These are phyloP conservation scores for Crotalus tigris DNA, from an alignment of 2,113 vertebrate species.

Conservation along the genomic window DNA sequence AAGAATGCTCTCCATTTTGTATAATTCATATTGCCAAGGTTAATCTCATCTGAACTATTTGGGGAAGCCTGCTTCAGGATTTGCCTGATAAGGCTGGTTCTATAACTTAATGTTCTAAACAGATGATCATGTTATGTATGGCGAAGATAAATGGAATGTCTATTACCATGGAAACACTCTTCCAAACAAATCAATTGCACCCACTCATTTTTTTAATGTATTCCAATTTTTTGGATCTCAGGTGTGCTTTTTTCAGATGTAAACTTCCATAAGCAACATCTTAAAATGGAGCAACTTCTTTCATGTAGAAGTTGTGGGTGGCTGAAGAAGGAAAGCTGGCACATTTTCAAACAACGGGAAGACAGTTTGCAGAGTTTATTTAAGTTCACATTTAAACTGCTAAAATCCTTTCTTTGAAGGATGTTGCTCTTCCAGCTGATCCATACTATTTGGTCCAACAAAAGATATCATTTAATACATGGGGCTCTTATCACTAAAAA, in stretches of 20 bases:
- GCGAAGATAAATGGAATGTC: neutral
- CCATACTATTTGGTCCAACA: neutral
- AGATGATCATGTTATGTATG: neutral
- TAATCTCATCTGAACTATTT: neutral
- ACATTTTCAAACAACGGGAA: neutral
- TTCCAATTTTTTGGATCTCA: neutral
- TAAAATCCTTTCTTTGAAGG: neutral
- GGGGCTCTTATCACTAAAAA: neutral
- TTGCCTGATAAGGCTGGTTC: neutral
- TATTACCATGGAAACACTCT: neutral
- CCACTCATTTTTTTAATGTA: neutral
- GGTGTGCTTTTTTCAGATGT: neutral
- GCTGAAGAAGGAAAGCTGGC: neutral
- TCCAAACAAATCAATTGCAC: neutral
- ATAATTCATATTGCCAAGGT: neutral
- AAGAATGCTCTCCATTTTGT: neutral
- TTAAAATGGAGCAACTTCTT: neutral
- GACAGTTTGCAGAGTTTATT: neutral
- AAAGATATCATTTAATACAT: neutral
- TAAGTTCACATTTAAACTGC: neutral
- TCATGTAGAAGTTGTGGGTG: neutral
- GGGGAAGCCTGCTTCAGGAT: neutral
- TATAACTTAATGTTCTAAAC: neutral
- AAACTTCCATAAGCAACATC: neutral
- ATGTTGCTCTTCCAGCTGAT: neutral